phyloP scores from a whole-genome alignment of 2,113 vertebrate species.

The Edolisoma coerulescens region DNA sequence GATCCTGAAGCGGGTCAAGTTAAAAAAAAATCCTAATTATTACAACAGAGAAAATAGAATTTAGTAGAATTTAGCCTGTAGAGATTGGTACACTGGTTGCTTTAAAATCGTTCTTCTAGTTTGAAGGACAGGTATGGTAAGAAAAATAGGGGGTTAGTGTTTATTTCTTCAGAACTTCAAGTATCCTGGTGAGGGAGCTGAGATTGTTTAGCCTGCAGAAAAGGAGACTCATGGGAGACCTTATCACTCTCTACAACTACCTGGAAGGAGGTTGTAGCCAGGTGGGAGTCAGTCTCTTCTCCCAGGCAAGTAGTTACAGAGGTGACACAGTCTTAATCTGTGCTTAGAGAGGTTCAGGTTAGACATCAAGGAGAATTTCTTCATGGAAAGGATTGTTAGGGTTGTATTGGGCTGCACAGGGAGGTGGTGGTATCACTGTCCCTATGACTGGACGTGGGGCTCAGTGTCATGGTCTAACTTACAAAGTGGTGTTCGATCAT shows the following conservation, averaged over 20 bases:
- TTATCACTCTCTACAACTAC: not conserved
- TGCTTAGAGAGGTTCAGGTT: not conserved
- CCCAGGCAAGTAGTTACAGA: not conserved
- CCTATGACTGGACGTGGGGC: not conserved
- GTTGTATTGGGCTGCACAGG: not conserved
- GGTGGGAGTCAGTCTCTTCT: not conserved
- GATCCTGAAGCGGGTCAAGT: not conserved
- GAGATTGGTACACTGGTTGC: not conserved
- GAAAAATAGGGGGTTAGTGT: not conserved
- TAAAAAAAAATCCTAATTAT: not conserved
- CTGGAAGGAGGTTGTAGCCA: not conserved
- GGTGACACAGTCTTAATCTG: not conserved
- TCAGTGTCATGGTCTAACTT: not conserved
- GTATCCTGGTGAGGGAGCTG: not conserved
- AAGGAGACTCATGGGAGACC: not conserved
- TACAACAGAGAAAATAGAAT: not conserved
- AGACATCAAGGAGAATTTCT: not conserved
- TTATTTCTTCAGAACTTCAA: not conserved
- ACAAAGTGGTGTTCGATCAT: accelerated
- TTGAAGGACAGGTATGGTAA: not conserved
- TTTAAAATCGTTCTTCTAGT: not conserved
- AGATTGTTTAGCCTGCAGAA: not conserved
- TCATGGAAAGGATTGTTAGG: not conserved
- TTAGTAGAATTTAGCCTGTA: not conserved
- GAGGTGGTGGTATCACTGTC: not conserved